These are phyloP conservation scores for Podargus strigoides DNA, from an alignment of 2,797 vertebrate species.

Conservation along the genomic window DNA sequence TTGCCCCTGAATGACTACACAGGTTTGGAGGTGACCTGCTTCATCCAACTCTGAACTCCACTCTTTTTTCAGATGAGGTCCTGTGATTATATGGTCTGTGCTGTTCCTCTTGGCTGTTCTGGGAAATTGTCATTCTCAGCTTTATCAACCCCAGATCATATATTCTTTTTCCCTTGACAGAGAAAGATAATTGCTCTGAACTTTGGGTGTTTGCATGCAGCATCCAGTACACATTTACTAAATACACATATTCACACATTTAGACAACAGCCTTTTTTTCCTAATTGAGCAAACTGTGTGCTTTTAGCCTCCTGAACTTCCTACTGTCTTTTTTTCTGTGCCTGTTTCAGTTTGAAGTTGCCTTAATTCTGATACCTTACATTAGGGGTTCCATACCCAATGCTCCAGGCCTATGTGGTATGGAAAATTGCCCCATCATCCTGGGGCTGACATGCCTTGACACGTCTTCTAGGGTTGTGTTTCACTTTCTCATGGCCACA, in stretches of 20 bases:
- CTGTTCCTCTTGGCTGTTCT: not conserved
- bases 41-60: not conserved
- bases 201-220: not conserved
- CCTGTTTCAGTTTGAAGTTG: not conserved
- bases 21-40: not conserved
- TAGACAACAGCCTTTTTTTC: not conserved
- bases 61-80: not conserved
- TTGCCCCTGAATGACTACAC: not conserved
- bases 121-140: not conserved
- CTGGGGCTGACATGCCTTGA: not conserved
- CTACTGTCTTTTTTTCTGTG: not conserved
- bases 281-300: not conserved
- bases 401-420: not conserved
- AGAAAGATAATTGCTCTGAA: not conserved
- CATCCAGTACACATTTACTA: not conserved
- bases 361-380: not conserved
- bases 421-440: not conserved
- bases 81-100: not conserved
- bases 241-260: not conserved
- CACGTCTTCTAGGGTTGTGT: not conserved
- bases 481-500: not conserved
- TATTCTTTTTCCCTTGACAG: not conserved
- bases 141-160: not conserved
- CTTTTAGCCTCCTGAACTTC: not conserved
- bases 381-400: fast-evolving